A percentile compares a stretch with the other conserved stretches of the same genome.
phyloP scores from a whole-genome alignment of 2,113 vertebrate species.

The Sus scrofa region DNA sequence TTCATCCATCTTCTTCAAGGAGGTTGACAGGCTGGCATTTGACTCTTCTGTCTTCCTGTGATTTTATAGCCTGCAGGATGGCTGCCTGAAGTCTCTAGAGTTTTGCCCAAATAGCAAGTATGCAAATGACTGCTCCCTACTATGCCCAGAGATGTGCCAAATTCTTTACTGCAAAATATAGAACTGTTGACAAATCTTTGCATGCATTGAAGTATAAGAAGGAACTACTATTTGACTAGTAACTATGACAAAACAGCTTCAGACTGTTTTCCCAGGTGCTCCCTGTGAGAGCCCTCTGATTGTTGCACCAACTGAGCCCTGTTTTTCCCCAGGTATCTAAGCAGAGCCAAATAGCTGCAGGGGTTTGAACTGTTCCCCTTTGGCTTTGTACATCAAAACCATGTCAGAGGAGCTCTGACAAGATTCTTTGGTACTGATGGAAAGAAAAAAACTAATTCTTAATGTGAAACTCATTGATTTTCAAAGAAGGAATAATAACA shows the following conservation, averaged over 20 bases:
- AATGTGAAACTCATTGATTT: slow-evolving; percentile 38
- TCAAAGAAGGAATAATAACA: slow-evolving; percentile 35
- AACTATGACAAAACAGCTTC: background rate
- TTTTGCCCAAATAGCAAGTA: slow-evolving; percentile 45
- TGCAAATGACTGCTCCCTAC: background rate
- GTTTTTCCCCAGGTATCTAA: background rate
- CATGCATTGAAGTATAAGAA: background rate
- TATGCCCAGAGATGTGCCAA: background rate
- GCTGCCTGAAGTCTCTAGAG: slow-evolving; percentile 40
- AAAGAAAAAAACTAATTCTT: background rate
- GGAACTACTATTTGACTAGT: slow-evolving; percentile 36
- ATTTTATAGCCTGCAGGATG: slow-evolving; percentile 74
- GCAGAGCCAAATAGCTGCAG: background rate
- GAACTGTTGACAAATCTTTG: slow-evolving; percentile 51
- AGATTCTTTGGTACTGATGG: background rate
- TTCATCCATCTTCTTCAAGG: slow-evolving; percentile 83
- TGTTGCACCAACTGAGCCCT: background rate
- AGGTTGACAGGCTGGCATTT: slow-evolving; percentile 80
- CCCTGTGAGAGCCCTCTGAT: background rate
- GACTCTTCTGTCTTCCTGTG: slow-evolving; percentile 60
- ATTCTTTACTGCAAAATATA: slow-evolving; percentile 58
- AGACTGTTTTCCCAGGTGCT: slow-evolving; percentile 33
- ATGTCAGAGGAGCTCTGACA: background rate
- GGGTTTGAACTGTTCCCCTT: background rate
- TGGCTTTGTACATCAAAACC: background rate